Base-by-base conservation (phyloP, 2,797 vertebrate species). In the Eospalax fontanierii region DNA sequence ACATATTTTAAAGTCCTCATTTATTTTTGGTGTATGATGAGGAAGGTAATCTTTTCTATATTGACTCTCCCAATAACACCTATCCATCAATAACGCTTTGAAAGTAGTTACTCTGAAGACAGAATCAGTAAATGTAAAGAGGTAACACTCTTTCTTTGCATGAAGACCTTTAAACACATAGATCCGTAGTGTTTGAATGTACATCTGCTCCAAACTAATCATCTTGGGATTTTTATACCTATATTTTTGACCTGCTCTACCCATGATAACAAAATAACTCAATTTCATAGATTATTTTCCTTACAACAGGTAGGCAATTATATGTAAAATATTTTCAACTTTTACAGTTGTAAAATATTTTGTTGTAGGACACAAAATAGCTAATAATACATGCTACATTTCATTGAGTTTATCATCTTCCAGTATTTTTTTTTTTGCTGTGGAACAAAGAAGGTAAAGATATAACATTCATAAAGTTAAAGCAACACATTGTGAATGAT, bases 391-490 rank as follows among this genome's bases (percentile, higher is more conserved):
- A 80, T 40, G 89, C 75, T 78, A 87, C 94, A 95, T 97, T 97
- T 91, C 96, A 93, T 95, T 93, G 94, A 84, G 10, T 96, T 93
- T 97, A 96, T 91, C 95, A 97, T 97, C 98, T 98, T 97, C 61
- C 82, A 75, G 33, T 96, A 66, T 81, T 84, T 91, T 85, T 97
- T 97, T 98, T 96, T 90, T 57, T 94, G 35, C 35, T 73, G 54
- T 85, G 35, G 75, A 95, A 73, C 86, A 97, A 94, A 94, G 95
- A 95, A 89, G 74, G 85, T 70, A 97, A 97, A 97, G 9, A 68
- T 40, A 71, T 12, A 84, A 97, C 95, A 97, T 96, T 98, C 96
- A 98, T 97, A 95, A 95, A 97, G 71, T 61, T 50, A 97, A 97
- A 96, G 57, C 35, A 85, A 97, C 87, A 97, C 90, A 93, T 96